A percentile compares a stretch with the other conserved stretches of the same genome.
These are phyloP conservation scores for Trichonephila clavipes DNA, from an alignment of 1,140 invertebrate genomes.

Conservation along the genomic window DNA sequence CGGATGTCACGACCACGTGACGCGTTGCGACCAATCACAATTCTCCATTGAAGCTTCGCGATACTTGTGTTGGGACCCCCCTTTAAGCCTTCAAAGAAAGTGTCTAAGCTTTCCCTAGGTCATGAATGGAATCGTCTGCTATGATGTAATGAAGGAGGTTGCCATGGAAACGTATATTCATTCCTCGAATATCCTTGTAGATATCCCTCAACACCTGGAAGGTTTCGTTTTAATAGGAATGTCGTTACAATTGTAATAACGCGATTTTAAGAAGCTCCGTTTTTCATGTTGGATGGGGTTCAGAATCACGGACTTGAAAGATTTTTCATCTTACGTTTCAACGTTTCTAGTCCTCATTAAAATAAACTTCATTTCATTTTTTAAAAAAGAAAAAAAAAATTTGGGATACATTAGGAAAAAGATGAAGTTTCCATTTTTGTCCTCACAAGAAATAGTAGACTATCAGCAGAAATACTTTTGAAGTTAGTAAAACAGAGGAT, in stretches of 20 bases:
- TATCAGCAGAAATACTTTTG: too few species aligned
- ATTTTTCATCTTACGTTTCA: too few species aligned
- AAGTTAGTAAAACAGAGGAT: too few species aligned
- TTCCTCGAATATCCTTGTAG: neutral
- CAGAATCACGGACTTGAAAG: too few species aligned
- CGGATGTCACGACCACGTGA: conserved; percentile 64
- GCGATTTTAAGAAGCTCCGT: too few species aligned
- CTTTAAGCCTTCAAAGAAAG: conserved; percentile 64
- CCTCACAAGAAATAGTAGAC: too few species aligned
- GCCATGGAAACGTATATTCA: conserved; percentile 62
- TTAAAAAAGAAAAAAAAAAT: too few species aligned
- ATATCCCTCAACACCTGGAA: conserved; percentile 12
- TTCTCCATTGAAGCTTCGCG: conserved; percentile 40
- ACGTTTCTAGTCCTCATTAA: too few species aligned
- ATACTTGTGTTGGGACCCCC: conserved; percentile 64
- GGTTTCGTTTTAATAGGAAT: conserved; percentile 42
- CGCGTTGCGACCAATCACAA: conserved; percentile 60
- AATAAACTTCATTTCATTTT: too few species aligned
- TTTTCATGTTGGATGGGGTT: too few species aligned
- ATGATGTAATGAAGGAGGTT: conserved; percentile 69
- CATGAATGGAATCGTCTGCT: conserved; percentile 59
- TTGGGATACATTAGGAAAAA: too few species aligned
- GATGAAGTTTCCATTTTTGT: too few species aligned
- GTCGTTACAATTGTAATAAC: neutral
- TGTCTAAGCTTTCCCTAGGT: conserved; percentile 58